phyloP scores from a whole-genome alignment of 2,888 invertebrate genomes.

The Spicauda simplicius region DNA sequence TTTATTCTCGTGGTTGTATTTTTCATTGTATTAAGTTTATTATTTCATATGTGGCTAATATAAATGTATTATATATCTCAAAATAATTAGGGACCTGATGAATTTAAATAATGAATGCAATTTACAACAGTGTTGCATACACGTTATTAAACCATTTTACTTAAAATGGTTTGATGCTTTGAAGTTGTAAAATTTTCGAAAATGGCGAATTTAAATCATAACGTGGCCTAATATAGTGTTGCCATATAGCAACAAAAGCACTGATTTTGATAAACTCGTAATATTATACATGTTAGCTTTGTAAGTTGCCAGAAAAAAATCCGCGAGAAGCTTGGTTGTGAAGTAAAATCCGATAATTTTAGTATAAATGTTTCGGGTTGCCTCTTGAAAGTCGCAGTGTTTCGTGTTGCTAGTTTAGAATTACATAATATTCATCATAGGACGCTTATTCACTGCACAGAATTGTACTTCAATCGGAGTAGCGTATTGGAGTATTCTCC shows the following conservation, averaged over 20 bases:
- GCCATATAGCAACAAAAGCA: slow-evolving; percentile 20
- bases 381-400: slow-evolving; percentile 7
- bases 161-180: background rate
- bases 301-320: slow-evolving; percentile 20
- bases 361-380: slow-evolving; percentile 27
- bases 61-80: no score
- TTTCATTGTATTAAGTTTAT: no score
- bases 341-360: slow-evolving; percentile 14
- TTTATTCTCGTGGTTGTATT: no score
- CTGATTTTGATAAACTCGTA: slow-evolving; percentile 29
- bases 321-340: slow-evolving; percentile 21
- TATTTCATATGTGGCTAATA: no score
- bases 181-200: background rate
- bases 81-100: no score
- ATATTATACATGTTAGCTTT: slow-evolving; percentile 21
- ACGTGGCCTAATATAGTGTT: slow-evolving; percentile 22
- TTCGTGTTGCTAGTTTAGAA: slow-evolving; percentile 13
- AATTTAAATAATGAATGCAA: no score
- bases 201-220: slow-evolving; percentile 8
- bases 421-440: background rate
- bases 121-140: no score
- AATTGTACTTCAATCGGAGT: no score
- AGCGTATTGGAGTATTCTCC: no score
- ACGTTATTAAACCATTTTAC: background rate
- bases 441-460: background rate